Evolutionary conservation across 2,797 vertebrate genomes (phyloP), one percentile per base, ranked within the genome.

Genomic region (Enteromius paludinosus): DNA sequence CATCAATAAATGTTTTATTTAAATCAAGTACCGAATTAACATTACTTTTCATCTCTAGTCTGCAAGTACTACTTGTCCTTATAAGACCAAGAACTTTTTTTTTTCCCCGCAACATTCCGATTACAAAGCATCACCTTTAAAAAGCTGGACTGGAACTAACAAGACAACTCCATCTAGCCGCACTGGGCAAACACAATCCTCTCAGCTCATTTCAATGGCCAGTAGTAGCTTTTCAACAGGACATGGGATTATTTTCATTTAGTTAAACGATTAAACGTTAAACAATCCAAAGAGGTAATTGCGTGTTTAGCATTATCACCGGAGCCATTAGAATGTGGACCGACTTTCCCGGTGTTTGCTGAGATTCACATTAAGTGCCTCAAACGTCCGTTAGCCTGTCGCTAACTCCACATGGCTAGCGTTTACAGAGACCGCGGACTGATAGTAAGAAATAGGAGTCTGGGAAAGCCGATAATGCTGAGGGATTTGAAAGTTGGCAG

Each of bases 261-360:
- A 81, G 85, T 73, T 86, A 89, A 92, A 93, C 92, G 90, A 92
- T 93, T 91, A 90, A 91, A 92, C 89, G 92, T 92, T 90, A 92
- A 92, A 90, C 89, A 90, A 90, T 83, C 85, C 88, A 84, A 83
- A 84, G 85, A 78, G 62, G 68, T 91, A 91, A 93, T 91, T 90
- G 89, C 90, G 89, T 89, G 83, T 91, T 91, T 89, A 81, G 88
- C 85, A 87, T 90, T 87, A 87, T 88, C 85, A 89, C 86, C 79
- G 84, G 88, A 86, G 87, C 90, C 90, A 90, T 92, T 90, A 90
- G 61, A 73, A 84, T 83, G 87, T 79, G 54, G 80, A 85, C 78
- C 52, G 45, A 80, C 62, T 77, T 79, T 52, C 61, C 61, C 41
- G 15, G 66, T 54, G 70, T 80, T 80, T 80, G 78, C 71, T 3